These are phyloP conservation scores for Eupithecia dodoneata DNA, from an alignment of 2,888 invertebrate genomes.

Conservation along the genomic window DNA sequence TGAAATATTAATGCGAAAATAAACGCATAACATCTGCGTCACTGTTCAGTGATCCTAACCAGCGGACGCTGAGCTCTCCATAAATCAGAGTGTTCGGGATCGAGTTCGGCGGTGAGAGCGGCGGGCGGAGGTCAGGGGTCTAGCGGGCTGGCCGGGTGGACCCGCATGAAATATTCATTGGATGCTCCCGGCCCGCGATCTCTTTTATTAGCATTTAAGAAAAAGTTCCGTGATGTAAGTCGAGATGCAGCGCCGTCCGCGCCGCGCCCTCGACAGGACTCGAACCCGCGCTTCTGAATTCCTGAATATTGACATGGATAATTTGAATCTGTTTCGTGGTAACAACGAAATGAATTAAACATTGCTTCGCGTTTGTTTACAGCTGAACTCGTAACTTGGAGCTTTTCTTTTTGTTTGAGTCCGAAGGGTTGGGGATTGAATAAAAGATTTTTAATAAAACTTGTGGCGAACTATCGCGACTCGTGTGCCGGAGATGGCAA, in stretches of 20 bases:
- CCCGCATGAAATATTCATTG: slow-evolving; percentile 74
- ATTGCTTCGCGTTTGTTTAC: slow-evolving; percentile 37
- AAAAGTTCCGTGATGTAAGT: slow-evolving; percentile 69
- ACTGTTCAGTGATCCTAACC: slow-evolving; percentile 54
- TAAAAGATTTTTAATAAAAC: slow-evolving; percentile 38
- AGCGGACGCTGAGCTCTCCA: slow-evolving; percentile 50
- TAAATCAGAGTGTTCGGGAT: slow-evolving; percentile 39
- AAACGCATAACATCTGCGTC: slow-evolving; percentile 71
- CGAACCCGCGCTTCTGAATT: slow-evolving; percentile 47
- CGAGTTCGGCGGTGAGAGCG: slow-evolving; percentile 36
- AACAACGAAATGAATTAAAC: slow-evolving; percentile 45
- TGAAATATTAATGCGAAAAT: slow-evolving; percentile 74
- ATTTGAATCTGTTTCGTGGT: slow-evolving; percentile 53
- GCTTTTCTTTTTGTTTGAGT: slow-evolving; percentile 32
- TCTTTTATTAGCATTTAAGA: slow-evolving; percentile 77
- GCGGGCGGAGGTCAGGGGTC: slow-evolving; percentile 47
- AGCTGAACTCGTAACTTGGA: slow-evolving; percentile 25
- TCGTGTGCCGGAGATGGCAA: neutral
- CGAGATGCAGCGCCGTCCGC: slow-evolving; percentile 42
- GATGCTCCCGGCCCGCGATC: slow-evolving; percentile 59
- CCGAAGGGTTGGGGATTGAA: slow-evolving; percentile 28
- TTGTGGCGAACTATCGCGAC: slow-evolving; percentile 23
- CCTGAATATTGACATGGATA: slow-evolving; percentile 57
- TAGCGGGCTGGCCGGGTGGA: slow-evolving; percentile 55
- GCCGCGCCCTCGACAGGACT: neutral